A percentile compares a stretch with the other conserved stretches of the same genome.
These are phyloP conservation scores for Geococcyx californianus DNA, from an alignment of 2,113 vertebrate species.

Conservation along the genomic window DNA sequence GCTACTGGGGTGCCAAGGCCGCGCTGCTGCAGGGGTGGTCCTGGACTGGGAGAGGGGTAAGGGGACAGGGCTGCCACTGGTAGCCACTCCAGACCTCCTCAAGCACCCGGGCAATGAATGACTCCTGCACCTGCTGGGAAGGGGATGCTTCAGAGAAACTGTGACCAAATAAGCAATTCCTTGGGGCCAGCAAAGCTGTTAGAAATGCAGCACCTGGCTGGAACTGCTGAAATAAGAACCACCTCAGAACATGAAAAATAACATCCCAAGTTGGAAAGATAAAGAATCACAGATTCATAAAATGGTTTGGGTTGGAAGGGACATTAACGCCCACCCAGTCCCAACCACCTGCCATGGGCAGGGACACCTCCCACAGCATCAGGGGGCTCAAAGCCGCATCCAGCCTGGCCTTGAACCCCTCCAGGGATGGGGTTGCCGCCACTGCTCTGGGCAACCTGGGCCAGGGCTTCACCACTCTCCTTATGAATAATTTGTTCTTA, in stretches of 20 bases:
- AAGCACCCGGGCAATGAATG: fast-evolving
- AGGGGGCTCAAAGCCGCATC: too few species aligned
- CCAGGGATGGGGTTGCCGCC: too few species aligned
- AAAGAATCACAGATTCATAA: too few species aligned
- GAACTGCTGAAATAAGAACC: not conserved
- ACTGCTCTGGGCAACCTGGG: too few species aligned
- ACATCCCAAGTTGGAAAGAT: not conserved
- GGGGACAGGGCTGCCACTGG: not conserved
- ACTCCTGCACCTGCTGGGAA: fast-evolving
- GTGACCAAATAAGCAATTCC: not conserved
- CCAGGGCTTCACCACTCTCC: too few species aligned
- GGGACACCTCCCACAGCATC: too few species aligned
- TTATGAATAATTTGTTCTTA: too few species aligned
- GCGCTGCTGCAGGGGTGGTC: not conserved
- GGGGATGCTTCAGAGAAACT: not conserved
- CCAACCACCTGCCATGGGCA: too few species aligned
- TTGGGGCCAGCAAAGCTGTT: not conserved
- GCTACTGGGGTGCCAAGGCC: fast-evolving
- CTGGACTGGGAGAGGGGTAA: not conserved
- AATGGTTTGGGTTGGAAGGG: too few species aligned
- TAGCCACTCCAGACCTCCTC: fast-evolving
- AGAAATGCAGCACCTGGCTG: not conserved
- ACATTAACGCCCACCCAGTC: too few species aligned
- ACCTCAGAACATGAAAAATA: not conserved
- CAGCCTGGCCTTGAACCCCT: too few species aligned